phyloP scores from a whole-genome alignment of 2,113 vertebrate genomes.

The Neopipo cinnamomea region DNA sequence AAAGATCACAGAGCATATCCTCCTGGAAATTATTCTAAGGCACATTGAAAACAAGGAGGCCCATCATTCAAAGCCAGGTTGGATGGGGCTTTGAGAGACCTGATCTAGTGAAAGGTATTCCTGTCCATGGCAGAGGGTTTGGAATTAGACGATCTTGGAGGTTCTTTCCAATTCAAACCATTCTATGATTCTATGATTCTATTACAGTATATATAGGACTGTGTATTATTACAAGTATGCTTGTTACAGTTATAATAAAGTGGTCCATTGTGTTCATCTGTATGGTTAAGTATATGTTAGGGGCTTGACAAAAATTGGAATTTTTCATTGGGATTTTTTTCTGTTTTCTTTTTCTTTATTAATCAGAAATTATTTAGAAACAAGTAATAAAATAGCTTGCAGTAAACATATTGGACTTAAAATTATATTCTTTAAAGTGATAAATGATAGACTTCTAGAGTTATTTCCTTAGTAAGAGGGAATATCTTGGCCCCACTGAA shows the following conservation, averaged over 20 bases:
- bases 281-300: background rate
- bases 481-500: background rate
- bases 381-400: background rate
- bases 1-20: background rate
- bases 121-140: background rate
- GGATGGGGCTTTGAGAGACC: background rate
- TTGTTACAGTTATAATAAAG: background rate
- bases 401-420: background rate
- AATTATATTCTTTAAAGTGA: background rate
- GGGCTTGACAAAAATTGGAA: accelerated
- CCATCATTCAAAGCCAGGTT: background rate
- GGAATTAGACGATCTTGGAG: background rate
- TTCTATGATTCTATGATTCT: background rate
- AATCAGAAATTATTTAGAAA: background rate
- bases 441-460: background rate
- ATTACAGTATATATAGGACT: background rate
- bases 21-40: background rate
- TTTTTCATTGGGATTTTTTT: background rate
- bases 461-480: background rate
- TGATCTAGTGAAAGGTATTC: background rate
- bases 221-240: background rate
- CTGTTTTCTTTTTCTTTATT: background rate
- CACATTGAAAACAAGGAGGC: background rate
- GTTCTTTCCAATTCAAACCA: background rate
- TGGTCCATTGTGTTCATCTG: background rate